Conservation (phyloP, 2,113 vertebrate species). For the Drymodes brunneopygia region DNA sequence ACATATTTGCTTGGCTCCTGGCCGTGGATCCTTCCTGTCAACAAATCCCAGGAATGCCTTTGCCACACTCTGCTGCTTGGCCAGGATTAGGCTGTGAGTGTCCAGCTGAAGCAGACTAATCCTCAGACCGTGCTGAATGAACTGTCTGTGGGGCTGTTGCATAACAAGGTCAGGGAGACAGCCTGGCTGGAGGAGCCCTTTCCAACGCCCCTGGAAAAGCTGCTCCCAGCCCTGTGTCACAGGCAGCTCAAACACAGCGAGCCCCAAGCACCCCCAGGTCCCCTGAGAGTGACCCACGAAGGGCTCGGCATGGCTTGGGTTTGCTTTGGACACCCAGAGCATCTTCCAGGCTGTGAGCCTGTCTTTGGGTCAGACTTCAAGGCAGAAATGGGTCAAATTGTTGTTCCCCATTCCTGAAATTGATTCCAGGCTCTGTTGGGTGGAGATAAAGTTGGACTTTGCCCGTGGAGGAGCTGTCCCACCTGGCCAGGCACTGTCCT, state of each 20-base stretch:
- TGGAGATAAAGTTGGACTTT: neutral
- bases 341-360: neutral
- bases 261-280: fast-evolving
- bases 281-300: neutral
- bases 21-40: neutral
- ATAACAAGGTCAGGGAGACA: neutral
- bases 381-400: neutral
- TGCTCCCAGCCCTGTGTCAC: fast-evolving
- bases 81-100: neutral
- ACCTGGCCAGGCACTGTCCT: neutral
- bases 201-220: neutral
- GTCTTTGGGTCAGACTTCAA: neutral
- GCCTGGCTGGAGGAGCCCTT: neutral
- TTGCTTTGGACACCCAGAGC: neutral
- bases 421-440: neutral
- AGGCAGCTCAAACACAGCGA: neutral
- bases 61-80: neutral
- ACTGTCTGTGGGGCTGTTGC: neutral
- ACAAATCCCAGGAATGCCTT: constrained; percentile 33
- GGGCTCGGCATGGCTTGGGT: neutral
- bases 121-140: neutral
- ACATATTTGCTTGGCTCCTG: constrained; percentile 31
- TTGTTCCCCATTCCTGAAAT: neutral
- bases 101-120: constrained; percentile 4
- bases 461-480: neutral